phyloP scores from a whole-genome alignment of 1,140 invertebrate species.

The Drosophila sulfurigaster region DNA sequence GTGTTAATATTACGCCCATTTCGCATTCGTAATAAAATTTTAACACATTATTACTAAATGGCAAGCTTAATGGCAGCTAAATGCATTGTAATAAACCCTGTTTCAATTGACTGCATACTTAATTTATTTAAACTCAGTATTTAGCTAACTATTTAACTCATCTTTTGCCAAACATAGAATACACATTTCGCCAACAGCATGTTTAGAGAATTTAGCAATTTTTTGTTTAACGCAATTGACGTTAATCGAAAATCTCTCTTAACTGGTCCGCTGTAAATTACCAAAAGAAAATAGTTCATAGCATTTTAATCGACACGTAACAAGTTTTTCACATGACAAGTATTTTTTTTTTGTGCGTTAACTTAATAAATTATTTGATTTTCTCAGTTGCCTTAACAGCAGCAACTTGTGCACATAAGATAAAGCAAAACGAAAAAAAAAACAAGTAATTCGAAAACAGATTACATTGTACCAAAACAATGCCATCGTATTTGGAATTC shows the following conservation, averaged over 20 bases:
- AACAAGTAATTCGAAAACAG: conserved; percentile 28
- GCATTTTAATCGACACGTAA: conserved; percentile 28
- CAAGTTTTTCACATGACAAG: conserved; percentile 12
- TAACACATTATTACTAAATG: not conserved
- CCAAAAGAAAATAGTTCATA: conserved; percentile 29
- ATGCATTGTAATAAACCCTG: not conserved
- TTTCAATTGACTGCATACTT: not conserved
- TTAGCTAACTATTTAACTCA: not conserved
- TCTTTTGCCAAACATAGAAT: not conserved
- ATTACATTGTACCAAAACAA: conserved; percentile 17
- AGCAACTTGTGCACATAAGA: conserved; percentile 7
- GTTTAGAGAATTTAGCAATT: conserved; percentile 10
- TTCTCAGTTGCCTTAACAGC: not conserved
- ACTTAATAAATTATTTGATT: conserved; percentile 24
- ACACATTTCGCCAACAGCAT: not conserved
- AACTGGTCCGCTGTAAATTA: conserved; percentile 19
- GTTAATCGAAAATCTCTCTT: conserved; percentile 16
- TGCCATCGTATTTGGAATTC: conserved; percentile 28
- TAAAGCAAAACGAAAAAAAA: not conserved
- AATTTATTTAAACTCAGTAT: too few relatives aligned
- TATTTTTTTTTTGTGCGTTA: conserved; percentile 7
- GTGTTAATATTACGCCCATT: not conserved
- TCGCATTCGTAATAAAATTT: not conserved
- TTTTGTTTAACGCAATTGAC: conserved; percentile 12
- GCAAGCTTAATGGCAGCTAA: not conserved